A percentile compares a stretch with the other conserved stretches of the same genome.
Evolutionary conservation across 1,140 invertebrate species (phyloP).

Genomic region (Lanistes nyassanus): DNA sequence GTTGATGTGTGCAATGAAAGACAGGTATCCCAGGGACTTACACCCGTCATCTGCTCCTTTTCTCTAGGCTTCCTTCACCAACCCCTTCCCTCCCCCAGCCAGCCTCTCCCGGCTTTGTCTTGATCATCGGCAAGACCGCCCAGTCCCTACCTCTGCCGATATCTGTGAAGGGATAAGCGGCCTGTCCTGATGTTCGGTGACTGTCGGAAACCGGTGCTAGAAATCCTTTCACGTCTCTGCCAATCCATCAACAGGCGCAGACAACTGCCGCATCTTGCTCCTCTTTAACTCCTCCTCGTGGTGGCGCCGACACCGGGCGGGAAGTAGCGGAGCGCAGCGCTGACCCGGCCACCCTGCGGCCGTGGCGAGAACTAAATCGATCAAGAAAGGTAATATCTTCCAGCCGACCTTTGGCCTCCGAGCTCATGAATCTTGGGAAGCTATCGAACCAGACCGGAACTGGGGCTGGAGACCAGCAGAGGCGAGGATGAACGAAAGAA

Average conservation of each 20-base stretch:
- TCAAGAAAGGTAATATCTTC: slow-evolving; percentile 8
- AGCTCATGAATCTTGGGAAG: slow-evolving; percentile 9
- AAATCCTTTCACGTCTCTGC: background rate
- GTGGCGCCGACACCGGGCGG: background rate
- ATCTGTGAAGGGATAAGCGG: too few species aligned
- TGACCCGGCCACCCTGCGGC: slow-evolving; percentile 2
- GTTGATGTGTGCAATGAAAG: too few species aligned
- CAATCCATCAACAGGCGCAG: slow-evolving; percentile 1
- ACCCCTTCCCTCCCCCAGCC: too few species aligned
- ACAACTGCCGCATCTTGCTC: slow-evolving; percentile 5
- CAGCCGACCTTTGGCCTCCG: background rate
- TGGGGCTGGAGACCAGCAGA: background rate
- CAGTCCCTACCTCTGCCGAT: too few species aligned
- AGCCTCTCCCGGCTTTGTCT: too few species aligned
- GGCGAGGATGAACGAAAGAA: too few species aligned
- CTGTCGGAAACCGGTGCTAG: too few species aligned
- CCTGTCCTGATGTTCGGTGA: too few species aligned
- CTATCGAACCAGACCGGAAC: slow-evolving; percentile 4
- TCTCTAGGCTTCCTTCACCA: too few species aligned
- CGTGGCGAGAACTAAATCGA: slow-evolving; percentile 8
- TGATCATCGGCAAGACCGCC: too few species aligned
- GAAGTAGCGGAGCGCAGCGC: background rate
- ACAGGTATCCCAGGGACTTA: too few species aligned
- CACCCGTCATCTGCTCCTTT: too few species aligned
- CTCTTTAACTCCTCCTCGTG: background rate